phyloP scores from a whole-genome alignment of 2,113 vertebrate genomes.

The Hemibagrus wyckioides region DNA sequence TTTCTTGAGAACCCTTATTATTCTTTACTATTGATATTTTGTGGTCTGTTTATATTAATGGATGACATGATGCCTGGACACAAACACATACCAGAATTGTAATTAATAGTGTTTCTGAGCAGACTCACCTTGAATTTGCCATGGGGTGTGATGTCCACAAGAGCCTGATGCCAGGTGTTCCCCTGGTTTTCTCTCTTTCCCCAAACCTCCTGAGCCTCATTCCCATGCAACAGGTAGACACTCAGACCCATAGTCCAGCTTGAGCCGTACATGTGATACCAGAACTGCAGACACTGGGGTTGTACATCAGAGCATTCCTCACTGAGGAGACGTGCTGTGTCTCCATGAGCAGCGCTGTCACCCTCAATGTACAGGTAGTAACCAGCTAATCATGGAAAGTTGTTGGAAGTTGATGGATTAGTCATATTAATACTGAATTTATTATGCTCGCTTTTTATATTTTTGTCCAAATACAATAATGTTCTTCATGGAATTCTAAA shows the following conservation, averaged over 20 bases:
- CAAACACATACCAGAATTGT: background rate
- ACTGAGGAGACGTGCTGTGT: constrained; percentile 72
- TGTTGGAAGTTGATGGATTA: background rate
- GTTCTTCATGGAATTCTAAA: background rate
- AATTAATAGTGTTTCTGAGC: background rate
- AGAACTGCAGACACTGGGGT: constrained; percentile 80
- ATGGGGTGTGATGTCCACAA: constrained; percentile 64
- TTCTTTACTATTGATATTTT: background rate
- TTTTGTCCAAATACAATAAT: background rate
- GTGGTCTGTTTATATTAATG: background rate
- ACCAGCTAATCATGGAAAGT: constrained; percentile 60
- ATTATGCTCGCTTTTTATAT: background rate
- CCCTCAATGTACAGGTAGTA: constrained; percentile 79
- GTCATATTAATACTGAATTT: background rate
- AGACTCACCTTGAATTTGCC: constrained; percentile 54
- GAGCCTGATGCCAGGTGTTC: constrained; percentile 67
- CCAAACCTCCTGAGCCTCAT: constrained; percentile 45
- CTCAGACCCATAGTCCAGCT: constrained; percentile 71
- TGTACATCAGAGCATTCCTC: constrained; percentile 66
- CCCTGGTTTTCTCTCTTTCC: constrained; percentile 66
- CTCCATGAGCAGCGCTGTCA: constrained; percentile 51
- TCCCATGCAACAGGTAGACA: constrained; percentile 66
- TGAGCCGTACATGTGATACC: constrained; percentile 81
- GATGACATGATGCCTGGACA: background rate
- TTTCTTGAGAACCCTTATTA: constrained; percentile 32